Base-by-base conservation (phyloP, 2,113 vertebrate genomes). In the Lipophrys pholis region DNA sequence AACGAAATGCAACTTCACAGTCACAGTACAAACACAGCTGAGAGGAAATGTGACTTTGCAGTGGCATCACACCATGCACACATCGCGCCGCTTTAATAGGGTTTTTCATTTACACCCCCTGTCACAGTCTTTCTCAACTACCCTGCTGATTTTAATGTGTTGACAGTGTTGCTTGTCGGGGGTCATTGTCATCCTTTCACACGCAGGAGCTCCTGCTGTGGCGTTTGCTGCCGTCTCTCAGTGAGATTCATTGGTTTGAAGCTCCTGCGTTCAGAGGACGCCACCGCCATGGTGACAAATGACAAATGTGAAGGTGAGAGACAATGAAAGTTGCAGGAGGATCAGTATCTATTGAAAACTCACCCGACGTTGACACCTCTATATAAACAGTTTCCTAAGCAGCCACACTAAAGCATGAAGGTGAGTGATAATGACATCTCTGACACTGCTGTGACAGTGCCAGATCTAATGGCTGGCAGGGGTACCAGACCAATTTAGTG, bases 51-150 rank as follows among this genome's bases (percentile, higher is more conserved):
- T 82, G 76, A 36, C 15, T 67, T 51, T 77, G 42, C 50, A 56
- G 59, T 17, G 40, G 56, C 61, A 57, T 65, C 71, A 14, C 52
- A 53, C 64, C 48, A 39, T 21, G 38, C 38, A 70, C 57, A 61
- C 78, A 65, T 35, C 39, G 49, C 42, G 38, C 54, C 8, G n/a
- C 21, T 70, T 45, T 69, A 78, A 76, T 16, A 52, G 55, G 45
- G 53, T 54, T 41, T 70, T 73, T 80, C 70, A 76, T 85, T 85
- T 69, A 64, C 87, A 78, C 85, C 80, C 80, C 64, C 61, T 73
- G 61, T 78, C 78, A 67, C 72, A 70, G 66, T 53, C 39, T 11
- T 58, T 62, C 71, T 78, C 83, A 61, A 17, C 71, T 30, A 15
- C 49, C 51, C 66, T 6, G 55, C 68, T 21, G 67, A 64, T 56